Percentiles rank a stretch among this genome's conserved stretches.
These are phyloP conservation scores for Phyllopteryx taeniolatus DNA, from an alignment of 2,113 vertebrate species.

Conservation along the genomic window DNA sequence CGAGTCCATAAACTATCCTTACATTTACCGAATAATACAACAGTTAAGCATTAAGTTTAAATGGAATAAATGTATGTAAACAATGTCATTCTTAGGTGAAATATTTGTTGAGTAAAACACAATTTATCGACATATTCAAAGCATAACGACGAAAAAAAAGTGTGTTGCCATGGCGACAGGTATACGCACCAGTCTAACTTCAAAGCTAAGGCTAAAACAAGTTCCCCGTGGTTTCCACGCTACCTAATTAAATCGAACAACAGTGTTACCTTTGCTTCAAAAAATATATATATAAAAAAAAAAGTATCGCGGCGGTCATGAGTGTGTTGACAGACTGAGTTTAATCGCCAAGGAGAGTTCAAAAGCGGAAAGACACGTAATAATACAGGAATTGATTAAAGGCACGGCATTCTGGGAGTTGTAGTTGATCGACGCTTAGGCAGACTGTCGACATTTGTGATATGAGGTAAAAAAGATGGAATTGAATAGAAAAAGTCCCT, in stretches of 20 bases:
- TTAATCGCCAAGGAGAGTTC: background rate
- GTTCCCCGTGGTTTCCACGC: fast-evolving
- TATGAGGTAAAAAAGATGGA: no score
- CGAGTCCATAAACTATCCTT: background rate
- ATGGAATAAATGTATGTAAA: background rate
- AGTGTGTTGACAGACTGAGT: background rate
- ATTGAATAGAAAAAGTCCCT: no score
- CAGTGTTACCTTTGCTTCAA: conserved; percentile 9
- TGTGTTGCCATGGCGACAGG: conserved; percentile 61
- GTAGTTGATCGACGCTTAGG: conserved; percentile 21
- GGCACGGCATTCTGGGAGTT: conserved; percentile 44
- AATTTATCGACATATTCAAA: background rate
- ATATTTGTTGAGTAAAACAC: background rate
- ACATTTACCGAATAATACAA: background rate
- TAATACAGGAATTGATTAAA: background rate
- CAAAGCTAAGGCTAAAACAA: conserved; percentile 1
- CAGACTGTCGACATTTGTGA: no score
- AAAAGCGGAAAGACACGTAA: background rate
- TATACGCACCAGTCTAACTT: conserved; percentile 37
- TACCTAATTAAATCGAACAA: fast-evolving
- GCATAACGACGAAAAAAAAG: background rate
- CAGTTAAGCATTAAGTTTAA: background rate
- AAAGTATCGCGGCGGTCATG: background rate
- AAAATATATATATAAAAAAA: no score
- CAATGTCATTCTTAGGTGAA: background rate